Percentiles rank a stretch among this genome's conserved stretches.
These are phyloP conservation scores for Pristionchus mayeri DNA, from an alignment of 2,888 invertebrate species.

Conservation along the genomic window DNA sequence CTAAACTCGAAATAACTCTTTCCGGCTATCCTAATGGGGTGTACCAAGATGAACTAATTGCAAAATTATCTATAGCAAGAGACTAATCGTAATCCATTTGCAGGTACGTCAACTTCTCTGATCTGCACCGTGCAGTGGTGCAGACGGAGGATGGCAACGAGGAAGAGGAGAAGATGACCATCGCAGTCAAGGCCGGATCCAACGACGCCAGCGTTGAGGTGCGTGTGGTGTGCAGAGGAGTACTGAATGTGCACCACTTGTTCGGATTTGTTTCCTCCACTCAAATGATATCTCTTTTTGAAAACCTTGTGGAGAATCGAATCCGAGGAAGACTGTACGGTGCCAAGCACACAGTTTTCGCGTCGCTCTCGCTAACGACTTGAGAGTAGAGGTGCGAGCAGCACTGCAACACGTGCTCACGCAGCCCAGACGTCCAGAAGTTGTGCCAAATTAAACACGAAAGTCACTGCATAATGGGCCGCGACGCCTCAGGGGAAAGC, in stretches of 20 bases:
- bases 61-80: no score
- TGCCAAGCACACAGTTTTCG: conserved; percentile 46
- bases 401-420: background rate
- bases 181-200: conserved; percentile 64
- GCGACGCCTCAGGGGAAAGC: conserved; percentile 40
- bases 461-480: conserved; percentile 42
- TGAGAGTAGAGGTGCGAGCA: background rate
- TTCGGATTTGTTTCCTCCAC: no score
- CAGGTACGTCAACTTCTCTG: conserved; percentile 67
- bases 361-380: conserved; percentile 29
- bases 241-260: background rate
- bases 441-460: background rate
- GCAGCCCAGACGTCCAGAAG: conserved; percentile 40
- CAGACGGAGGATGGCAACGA: conserved; percentile 52
- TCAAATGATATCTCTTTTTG: background rate
- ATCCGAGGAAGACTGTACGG: background rate
- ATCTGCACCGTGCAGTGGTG: conserved; percentile 63
- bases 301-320: background rate
- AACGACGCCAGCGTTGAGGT: conserved; percentile 40
- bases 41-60: no score
- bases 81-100: no score
- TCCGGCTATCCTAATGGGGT: no score
- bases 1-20: no score
- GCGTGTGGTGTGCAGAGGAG: background rate
- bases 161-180: conserved; percentile 61